Base-by-base conservation (phyloP, 2,113 vertebrate genomes). In the Baryphthengus martii region DNA sequence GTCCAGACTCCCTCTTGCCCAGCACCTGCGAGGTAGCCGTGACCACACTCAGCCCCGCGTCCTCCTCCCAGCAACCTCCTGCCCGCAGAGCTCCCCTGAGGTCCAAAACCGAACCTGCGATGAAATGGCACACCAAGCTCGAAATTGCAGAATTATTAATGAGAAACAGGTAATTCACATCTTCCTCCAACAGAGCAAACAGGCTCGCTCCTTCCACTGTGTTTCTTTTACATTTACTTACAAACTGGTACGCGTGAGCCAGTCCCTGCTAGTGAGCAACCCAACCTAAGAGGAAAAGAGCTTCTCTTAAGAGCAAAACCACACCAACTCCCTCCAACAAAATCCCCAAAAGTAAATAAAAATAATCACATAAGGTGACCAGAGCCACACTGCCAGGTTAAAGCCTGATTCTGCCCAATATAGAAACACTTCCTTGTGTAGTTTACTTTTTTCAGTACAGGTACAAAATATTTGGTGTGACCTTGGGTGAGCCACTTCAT, bases 91-190 rank as follows among this genome's bases (percentile, higher is more conserved):
- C 40, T 72, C n/a, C 40, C n/a, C 7, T 3, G 24, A 29, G 44
- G 35, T 10, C n/a, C 3, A 25, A 92, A 95, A 88, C 68, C 0
- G 0, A 83, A 92, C 7, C 75, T 52, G 72, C 4, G 7, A 28
- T 66, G 63, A 95, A 96, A 93, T 1, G 23, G 17, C 92, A 93
- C 93, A 89, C 77, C 63, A 4, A 76, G 89, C 68, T 88, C 65
- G 79, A 74, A 92, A 45, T 35, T 1, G 4, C 4, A 53, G 82
- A 95, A 95, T 93, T 93, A 93, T 89, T 93, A 20, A 95, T 45
- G 59, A 95, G 68, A 47, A 90, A 50, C 2, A 0, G 44, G 55
- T 59, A 93, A 86, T 21, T 63, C 14, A 9, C 75, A 24, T 65
- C 68, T 59, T 76, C 68, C 58, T 56, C 47, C 50, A 61, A 75